Evolutionary conservation across 2,888 invertebrate species (phyloP), one percentile per base, ranked within the genome.

Genomic region (Aproaerema taeniolella): DNA sequence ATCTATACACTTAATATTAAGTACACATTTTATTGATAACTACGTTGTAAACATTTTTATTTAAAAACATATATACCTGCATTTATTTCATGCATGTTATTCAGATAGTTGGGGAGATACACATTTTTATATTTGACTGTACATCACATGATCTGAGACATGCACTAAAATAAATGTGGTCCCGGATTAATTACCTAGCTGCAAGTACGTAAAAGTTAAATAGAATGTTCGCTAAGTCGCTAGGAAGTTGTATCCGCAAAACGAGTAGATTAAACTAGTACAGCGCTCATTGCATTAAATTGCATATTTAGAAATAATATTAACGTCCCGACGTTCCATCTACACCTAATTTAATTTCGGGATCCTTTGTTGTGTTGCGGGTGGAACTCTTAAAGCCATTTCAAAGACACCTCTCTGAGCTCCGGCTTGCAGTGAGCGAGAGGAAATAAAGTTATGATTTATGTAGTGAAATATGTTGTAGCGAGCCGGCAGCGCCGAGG

Each of bases 401-500:
- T 70, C 76, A 77, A 78, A 83, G 83, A 80, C 78, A 81, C 75
- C 78, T 79, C 67, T 57, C 59, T 60, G 45, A 63, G 63, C 60
- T 11, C 56, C 61, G 61, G 65, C 61, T 63, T 63, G 68, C 67
- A 55, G 49, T 67, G 72, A 81, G 68, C 74, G 76, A 79, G 77
- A 82, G 83, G 83, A 82, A 83, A 83, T 83, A 82, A 83, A 83
- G 76, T 82, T 83, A 79, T 83, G 82, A 85, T 83, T 82, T 85
- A 85, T 82, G 75, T 75, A 77, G 72, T 73, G 76, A 80, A 82
- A 81, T 85, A 80, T 82, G 78, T 78, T 74, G 66, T 67, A 61
- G 58, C 54, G 54, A 58, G 63, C 61, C 63, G 55, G 58, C 61
- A 63, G n/a, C n/a, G n/a, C n/a, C n/a, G n/a, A n/a, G n/a, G n/a